phyloP scores from a whole-genome alignment of 1,140 invertebrate genomes.

The Riptortus pedestris region DNA sequence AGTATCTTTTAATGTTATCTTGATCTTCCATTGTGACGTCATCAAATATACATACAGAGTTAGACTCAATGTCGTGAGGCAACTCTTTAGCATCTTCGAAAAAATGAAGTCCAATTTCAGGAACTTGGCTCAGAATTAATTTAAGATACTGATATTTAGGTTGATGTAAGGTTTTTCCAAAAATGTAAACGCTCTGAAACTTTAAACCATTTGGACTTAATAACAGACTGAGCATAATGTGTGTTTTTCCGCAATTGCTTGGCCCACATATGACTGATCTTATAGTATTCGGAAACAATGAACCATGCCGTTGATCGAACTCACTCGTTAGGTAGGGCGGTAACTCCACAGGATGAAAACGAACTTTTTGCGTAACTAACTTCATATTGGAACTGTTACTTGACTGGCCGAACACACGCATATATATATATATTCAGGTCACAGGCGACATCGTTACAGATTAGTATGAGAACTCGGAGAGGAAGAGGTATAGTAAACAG shows the following conservation, averaged over 20 bases:
- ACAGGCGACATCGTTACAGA: no score
- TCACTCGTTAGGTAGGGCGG: background rate
- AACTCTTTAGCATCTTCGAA: constrained; percentile 23
- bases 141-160: constrained; percentile 35
- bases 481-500: background rate
- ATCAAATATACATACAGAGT: constrained; percentile 38
- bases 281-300: constrained; percentile 31
- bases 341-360: background rate
- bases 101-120: constrained; percentile 24
- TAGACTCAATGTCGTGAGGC: constrained; percentile 26
- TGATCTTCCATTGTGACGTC: constrained; percentile 33
- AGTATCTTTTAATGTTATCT: constrained; percentile 31
- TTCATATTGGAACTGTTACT: no score
- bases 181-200: constrained; percentile 39
- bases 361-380: background rate
- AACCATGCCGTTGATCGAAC: no score
- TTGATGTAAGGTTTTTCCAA: constrained; percentile 35
- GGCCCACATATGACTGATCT: constrained; percentile 33
- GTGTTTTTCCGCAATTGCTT: constrained; percentile 37
- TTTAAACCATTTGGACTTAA: constrained; percentile 34
- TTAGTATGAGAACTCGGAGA: no score
- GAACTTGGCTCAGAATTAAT: constrained; percentile 32
- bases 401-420: no score
- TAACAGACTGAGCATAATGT: constrained; percentile 35
- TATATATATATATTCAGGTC: no score